Evolutionary conservation across 2,888 invertebrate genomes (phyloP), one percentile per base, ranked within the genome.

Genomic region (Cylloceria caligata): DNA sequence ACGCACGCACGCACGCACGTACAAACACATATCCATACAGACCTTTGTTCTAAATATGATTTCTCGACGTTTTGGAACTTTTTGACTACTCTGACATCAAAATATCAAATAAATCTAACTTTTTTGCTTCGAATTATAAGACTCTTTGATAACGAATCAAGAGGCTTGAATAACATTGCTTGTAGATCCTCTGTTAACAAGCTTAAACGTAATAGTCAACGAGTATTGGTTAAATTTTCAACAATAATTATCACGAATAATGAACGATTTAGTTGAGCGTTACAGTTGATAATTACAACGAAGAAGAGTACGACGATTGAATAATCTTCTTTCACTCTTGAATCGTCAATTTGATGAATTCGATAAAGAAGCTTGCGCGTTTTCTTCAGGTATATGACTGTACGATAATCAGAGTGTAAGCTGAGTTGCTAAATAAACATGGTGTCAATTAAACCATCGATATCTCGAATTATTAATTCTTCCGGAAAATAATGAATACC

Each of bases 401-500:
- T 47, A 27, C 3, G n/a, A n/a, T n/a, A n/a, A n/a, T n/a, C n/a
- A n/a, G n/a, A n/a, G n/a, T n/a, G 42, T 2, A 19, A 9, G 39
- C 9, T 16, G 11, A 27, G 11, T n/a, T 16, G 4, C 19, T 49
- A 62, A 71, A 49, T 39, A 16, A 73, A 49, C 62, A 42, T n/a
- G 39, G 49, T 39, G 16, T 21, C 39, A 67, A 45, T 69, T 42
- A 49, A 57, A 30, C 11, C 34, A 34, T 73, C 68, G 34, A 67
- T 60, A 67, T 65, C 21, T 42, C 57, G 39, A 34, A 27, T 75
- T 78, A 82, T 60, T 82, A 78, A 78, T 71, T 7, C 39, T 67
- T 74, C 60, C 76, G 76, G 21, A 24, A 47, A 45, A 19, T 4
- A 19, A 19, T 0, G 6, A 30, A 30, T 16, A 3, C 5, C 0